phyloP scores from a whole-genome alignment of 2,113 vertebrate genomes.

The Hippocampus barbouri region DNA sequence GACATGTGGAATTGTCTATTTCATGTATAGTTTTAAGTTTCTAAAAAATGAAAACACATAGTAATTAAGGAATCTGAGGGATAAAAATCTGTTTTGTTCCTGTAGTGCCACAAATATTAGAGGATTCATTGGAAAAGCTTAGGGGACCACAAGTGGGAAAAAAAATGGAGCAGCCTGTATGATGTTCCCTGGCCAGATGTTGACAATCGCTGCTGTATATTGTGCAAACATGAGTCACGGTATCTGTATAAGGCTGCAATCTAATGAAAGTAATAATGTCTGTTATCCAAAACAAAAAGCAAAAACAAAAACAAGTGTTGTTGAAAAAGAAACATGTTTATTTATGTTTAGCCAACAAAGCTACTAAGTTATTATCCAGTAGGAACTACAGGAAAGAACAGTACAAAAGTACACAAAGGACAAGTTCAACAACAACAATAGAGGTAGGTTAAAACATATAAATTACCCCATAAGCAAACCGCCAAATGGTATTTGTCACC shows the following conservation, averaged over 20 bases:
- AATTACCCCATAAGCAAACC: neutral
- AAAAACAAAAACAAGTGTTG: neutral
- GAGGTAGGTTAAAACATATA: neutral
- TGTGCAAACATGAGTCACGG: neutral
- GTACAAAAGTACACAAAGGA: constrained; percentile 4
- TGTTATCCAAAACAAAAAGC: neutral
- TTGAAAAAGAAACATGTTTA: constrained; percentile 9
- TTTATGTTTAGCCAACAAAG: constrained; percentile 19
- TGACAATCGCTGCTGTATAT: neutral
- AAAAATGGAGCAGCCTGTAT: too few relatives aligned
- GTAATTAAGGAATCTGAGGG: too few relatives aligned
- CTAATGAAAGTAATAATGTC: too few relatives aligned
- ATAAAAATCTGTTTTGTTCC: too few relatives aligned
- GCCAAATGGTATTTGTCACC: neutral
- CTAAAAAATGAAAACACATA: neutral
- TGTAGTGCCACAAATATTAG: too few relatives aligned
- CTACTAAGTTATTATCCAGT: neutral
- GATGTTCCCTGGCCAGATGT: neutral
- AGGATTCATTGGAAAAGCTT: too few relatives aligned
- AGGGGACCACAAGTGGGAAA: too few relatives aligned
- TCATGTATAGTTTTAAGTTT: neutral
- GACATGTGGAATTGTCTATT: neutral
- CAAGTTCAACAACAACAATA: neutral
- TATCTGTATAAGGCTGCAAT: too few relatives aligned
- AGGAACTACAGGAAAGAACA: neutral